Evolutionary conservation across 2,113 vertebrate species (phyloP), one percentile per base, ranked within the genome.

Genomic region (Laterallus jamaicensis): DNA sequence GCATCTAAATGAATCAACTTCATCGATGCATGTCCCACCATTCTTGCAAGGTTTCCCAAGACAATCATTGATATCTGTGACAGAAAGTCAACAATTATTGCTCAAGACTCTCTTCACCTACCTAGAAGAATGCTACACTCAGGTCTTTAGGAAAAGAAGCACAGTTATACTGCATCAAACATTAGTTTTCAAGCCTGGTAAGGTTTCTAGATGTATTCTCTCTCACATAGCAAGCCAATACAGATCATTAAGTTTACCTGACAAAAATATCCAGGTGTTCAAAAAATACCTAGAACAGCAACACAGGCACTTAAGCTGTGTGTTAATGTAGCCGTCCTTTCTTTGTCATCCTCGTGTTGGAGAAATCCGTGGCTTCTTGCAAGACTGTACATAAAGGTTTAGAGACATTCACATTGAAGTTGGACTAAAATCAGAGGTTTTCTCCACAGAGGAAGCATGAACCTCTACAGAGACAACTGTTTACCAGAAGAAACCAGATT

Each of bases 61-160:
- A 75, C 99, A 99, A 96, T 99, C 99, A 6, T 99, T 99, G 17
- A 99, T 98, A 97, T 99, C 99, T 99, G 96, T 44, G 54, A 93
- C 16, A 92, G 67, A 95, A 84, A 66, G 62, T 50, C 37, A 60
- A 86, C 8, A 88, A 54, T 84, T 75, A 94, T 24, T 39, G 19
- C n/a, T 88, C n/a, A 68, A 64, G 71, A 24, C 8, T 79, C 14
- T 79, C 64, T 82, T 73, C 66, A 67, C 25, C 26, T 56, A 20
- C 15, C 14, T 37, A 49, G 19, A 56, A 6, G 8, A 17, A 1
- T 4, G 19, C 44, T 42, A 81, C 8, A 28, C 12, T 55, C 52
- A 7, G 4, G 12, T 14, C 55, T 80, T 35, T 13, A 80, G 39
- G 35, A 86, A 63, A 50, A 64, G 25, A 24, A 78, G 17, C 26